phyloP scores from a whole-genome alignment of 2,113 vertebrate genomes.

The Columbina picui region DNA sequence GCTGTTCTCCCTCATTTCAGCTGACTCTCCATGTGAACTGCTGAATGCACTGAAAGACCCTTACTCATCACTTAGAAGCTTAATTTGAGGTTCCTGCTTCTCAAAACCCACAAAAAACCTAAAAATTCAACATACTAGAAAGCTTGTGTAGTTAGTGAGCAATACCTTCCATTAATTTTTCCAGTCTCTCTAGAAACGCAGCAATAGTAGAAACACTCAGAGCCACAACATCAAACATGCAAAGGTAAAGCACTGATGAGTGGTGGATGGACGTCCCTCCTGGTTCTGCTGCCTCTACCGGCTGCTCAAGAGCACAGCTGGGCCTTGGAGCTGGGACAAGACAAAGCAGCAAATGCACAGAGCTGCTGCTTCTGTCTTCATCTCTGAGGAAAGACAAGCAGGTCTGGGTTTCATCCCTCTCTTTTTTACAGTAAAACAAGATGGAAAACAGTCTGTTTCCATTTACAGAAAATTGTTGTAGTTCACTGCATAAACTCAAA shows the following conservation, averaged over 20 bases:
- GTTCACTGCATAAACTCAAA: background rate
- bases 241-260: background rate
- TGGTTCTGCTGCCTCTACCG: background rate
- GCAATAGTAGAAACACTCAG: background rate
- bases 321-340: background rate
- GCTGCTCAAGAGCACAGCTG: background rate
- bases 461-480: background rate
- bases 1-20: background rate
- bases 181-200: background rate
- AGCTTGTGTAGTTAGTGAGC: background rate
- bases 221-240: background rate
- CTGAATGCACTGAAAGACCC: background rate
- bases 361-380: background rate
- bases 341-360: background rate
- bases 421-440: background rate
- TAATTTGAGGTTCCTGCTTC: background rate
- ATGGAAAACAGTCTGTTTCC: background rate
- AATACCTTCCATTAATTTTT: background rate
- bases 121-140: background rate
- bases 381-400: background rate
- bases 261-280: background rate
- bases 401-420: background rate
- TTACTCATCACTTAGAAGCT: conserved; percentile 2
- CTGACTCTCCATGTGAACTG: background rate
- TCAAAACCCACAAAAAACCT: background rate